Base-by-base conservation (phyloP, 2,797 vertebrate genomes). In the Selene dorsalis region DNA sequence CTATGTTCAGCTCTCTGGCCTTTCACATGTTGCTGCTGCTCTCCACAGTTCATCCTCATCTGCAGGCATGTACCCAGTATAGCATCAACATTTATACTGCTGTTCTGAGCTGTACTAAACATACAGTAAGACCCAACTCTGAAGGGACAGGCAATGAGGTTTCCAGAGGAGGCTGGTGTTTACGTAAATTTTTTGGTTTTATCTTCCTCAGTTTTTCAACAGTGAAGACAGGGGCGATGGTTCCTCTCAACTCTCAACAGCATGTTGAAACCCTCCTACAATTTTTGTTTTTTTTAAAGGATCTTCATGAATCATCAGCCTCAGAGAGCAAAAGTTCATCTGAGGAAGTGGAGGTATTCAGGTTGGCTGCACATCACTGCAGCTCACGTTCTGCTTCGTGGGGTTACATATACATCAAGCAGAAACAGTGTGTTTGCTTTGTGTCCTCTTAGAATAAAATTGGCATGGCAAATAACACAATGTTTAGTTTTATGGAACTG, bases 21-120 rank as follows among this genome's bases (percentile, higher is more conserved):
- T 38, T 39, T 10, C 28, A 38, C 47, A 28, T 59, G 24, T 24
- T 53, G 30, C 73, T 67, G 26, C 68, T 35, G 20, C 28, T 69
- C 48, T 13, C 12, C 57, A 69, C n/a, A 24, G 48, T n/a, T 50
- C n/a, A 52, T 48, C 18, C 18, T 20, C 47, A n/a, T 48, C 47
- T 22, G 50, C 57, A 55, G 7, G 32, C 32, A 35, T 43, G 7
- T 35, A 24, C 57, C 38, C 45, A 55, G 32, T 55, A 55, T 52
- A 53, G n/a, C 38, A 38, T 45, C 58, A 35, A 35, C 7, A 35
- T 35, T 56, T 39, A 47, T 7, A 38, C 64, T 35, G 47, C 57
- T 45, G 3, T 9, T 50, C 20, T 50, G 48, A 11, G 9, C 3
- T 50, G n/a, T n/a, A n/a, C n/a, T n/a, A n/a, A 30, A 30, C 2